These are phyloP conservation scores for Lonchura striata DNA, from an alignment of 2,113 vertebrate genomes.

Conservation along the genomic window DNA sequence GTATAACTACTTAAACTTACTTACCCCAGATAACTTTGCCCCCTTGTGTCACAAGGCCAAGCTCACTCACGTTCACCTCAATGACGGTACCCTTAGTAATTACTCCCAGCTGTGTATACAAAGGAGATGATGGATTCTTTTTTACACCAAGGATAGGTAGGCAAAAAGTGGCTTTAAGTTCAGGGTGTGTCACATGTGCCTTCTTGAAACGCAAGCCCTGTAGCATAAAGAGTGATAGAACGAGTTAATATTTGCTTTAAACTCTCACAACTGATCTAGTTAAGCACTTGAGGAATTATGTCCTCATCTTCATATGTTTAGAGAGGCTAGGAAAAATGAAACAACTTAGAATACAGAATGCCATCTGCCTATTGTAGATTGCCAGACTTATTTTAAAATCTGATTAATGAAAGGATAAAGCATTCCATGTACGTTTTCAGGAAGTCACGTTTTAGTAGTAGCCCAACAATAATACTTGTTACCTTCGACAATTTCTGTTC, in stretches of 20 bases:
- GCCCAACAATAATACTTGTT: not conserved
- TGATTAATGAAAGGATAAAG: not conserved
- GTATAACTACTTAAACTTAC: slow-evolving; percentile 9
- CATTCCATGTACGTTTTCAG: not conserved
- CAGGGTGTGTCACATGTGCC: slow-evolving; percentile 95
- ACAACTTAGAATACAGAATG: not conserved
- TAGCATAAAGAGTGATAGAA: not conserved
- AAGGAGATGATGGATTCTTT: slow-evolving; percentile 95
- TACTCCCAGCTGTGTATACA: slow-evolving; percentile 94
- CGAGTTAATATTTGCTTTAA: not conserved
- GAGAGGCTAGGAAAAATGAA: not conserved
- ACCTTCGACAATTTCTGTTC: not conserved
- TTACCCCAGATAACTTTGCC: slow-evolving; percentile 99
- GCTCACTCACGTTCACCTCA: slow-evolving; percentile 95
- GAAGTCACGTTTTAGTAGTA: not conserved
- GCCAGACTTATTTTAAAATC: not conserved
- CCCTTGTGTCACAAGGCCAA: slow-evolving; percentile 96
- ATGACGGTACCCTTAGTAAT: slow-evolving; percentile 97
- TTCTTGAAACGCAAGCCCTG: slow-evolving; percentile 97
- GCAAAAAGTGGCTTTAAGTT: slow-evolving; percentile 97
- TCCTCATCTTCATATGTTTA: not conserved
- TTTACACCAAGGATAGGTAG: slow-evolving; percentile 96
- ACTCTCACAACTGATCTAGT: not conserved
- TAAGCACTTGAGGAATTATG: not conserved
- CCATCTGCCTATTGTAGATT: not conserved